Percentiles rank a stretch among this genome's conserved stretches.
Evolutionary conservation across 2,888 invertebrate genomes (phyloP).

Genomic region (Oscheius sp.): DNA sequence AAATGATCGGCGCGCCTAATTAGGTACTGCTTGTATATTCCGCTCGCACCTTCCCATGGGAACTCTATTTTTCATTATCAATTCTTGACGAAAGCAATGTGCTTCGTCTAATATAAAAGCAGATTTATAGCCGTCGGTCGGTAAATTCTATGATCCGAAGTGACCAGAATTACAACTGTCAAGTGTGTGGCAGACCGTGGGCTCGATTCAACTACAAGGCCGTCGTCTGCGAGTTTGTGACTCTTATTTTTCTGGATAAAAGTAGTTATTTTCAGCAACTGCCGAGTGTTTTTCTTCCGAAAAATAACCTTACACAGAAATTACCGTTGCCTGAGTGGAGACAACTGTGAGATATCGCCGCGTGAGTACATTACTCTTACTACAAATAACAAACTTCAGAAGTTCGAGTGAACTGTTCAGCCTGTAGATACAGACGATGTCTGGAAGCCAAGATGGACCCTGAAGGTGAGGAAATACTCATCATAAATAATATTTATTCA

Average conservation of each 20-base stretch:
- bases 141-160: not conserved
- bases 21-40: no score
- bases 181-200: conserved; percentile 14
- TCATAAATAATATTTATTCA: not conserved
- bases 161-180: conserved; percentile 6
- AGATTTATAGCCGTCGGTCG: no score
- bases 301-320: conserved; percentile 9
- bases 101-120: no score
- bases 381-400: not conserved
- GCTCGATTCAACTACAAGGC: conserved; percentile 26
- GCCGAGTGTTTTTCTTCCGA: conserved; percentile 24
- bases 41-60: no score
- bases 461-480: not conserved
- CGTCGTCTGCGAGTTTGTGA: conserved; percentile 12
- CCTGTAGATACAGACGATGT: conserved; percentile 2
- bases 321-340: not conserved
- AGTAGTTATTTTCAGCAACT: conserved; percentile 2
- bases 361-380: not conserved
- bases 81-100: no score
- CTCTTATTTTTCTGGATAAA: not conserved
- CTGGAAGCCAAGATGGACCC: not conserved
- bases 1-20: no score
- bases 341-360: conserved; percentile 14
- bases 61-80: no score
- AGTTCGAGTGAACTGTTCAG: conserved; percentile 1